Conservation (phyloP, 2,888 invertebrate species). For the Agrotis clavis region DNA sequence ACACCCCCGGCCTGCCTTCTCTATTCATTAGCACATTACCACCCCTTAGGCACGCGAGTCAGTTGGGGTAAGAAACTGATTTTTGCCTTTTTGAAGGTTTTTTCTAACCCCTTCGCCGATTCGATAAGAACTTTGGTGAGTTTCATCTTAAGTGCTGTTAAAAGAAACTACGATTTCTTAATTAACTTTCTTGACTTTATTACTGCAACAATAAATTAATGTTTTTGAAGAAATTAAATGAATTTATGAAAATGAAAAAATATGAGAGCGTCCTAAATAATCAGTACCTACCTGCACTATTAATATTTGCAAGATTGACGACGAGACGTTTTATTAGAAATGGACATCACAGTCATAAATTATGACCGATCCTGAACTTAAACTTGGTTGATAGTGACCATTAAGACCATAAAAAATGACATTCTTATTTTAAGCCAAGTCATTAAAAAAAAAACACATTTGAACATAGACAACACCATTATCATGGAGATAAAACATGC, state of each 20-base stretch:
- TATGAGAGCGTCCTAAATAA: neutral
- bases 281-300: neutral
- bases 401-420: no score
- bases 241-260: neutral
- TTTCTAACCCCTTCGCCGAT: conserved; percentile 67
- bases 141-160: conserved; percentile 31
- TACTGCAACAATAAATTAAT: neutral
- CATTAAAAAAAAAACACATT: neutral
- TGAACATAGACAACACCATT: neutral
- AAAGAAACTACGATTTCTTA: neutral
- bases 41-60: conserved; percentile 84
- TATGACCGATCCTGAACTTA: neutral
- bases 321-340: no score
- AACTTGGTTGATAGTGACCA: neutral
- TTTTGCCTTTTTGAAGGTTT: conserved; percentile 76
- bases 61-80: conserved; percentile 85
- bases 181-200: neutral
- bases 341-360: no score
- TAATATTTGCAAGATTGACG: no score
- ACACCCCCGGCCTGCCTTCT: conserved; percentile 78
- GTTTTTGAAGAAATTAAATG: neutral
- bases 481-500: no score
- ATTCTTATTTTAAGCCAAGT: no score
- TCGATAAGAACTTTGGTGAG: conserved; percentile 40
- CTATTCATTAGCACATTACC: conserved; percentile 91